A percentile compares a stretch with the other conserved stretches of the same genome.
Evolutionary conservation across 2,113 vertebrate genomes (phyloP).

Genomic region (Orycteropus afer): DNA sequence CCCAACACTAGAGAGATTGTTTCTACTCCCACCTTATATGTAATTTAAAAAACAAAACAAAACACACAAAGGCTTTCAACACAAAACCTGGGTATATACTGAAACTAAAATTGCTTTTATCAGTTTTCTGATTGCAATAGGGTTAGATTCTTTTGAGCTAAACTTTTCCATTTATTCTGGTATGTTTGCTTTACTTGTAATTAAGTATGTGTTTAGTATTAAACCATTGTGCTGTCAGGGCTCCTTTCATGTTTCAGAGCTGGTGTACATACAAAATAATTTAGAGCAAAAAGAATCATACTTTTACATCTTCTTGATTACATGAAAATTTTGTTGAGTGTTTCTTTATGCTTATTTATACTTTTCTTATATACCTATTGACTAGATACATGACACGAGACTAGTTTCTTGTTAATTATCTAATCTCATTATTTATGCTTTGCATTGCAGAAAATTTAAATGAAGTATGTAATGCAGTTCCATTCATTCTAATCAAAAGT

Average conservation of each 20-base stretch:
- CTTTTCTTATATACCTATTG: background rate
- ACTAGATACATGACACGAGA: background rate
- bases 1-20: background rate
- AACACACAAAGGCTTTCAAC: background rate
- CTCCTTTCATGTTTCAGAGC: background rate
- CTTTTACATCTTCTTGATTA: too few relatives aligned
- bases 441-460: background rate
- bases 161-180: background rate
- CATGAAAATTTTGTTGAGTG: background rate
- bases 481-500: background rate
- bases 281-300: background rate
- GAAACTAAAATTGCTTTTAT: constrained; percentile 27
- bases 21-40: background rate
- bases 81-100: background rate
- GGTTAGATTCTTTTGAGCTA: background rate
- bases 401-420: constrained; percentile 37
- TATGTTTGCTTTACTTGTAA: background rate
- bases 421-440: background rate
- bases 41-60: background rate
- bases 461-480: background rate
- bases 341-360: background rate
- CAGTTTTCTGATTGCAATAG: background rate
- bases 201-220: background rate
- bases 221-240: background rate
- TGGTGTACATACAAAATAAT: background rate